Evolutionary conservation across 2,113 vertebrate genomes (phyloP), one percentile per base, ranked within the genome.

Genomic region (Verasper variegatus): DNA sequence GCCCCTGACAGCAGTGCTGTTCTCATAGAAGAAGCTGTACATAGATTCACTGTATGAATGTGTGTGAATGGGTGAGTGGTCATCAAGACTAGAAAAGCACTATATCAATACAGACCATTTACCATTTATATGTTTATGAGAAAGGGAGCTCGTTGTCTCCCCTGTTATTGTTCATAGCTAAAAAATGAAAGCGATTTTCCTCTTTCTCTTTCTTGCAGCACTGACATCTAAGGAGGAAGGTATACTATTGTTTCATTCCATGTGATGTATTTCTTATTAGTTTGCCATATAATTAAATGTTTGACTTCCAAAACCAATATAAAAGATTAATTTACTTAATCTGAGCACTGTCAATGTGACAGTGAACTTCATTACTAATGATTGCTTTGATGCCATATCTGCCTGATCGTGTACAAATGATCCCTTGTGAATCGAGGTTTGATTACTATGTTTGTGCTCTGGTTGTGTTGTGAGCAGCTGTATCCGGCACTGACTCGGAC

Each of bases 201-300:
- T 37, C 47, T 68, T 62, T 8, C 37, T 69, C 55, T 82, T 57
- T 86, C 71, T 88, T 88, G 74, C 69, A 90, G 88, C 65, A 15
- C 9, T 82, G 11, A 1, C 49, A 76, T 78, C 83, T 11, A 87
- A 84, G 52, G 78, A 83, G 24, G 72, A 88, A 74, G 86, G 86
- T 90, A 76, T 47, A 47, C 13, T 47, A 17, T 47, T 13, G 3
- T 47, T 17, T 47, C 5, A 17, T 47, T 12, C 45, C 10, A 42
- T 66, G 20, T 9, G 21, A 58, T 35, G 7, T 27, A 18, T 18
- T 71, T 52, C 4, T 23, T 71, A 23, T 40, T 20, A 55, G 11
- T 17, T 47, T 1, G 9, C 1, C 31, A 5, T 6, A 31, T 31
- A 7, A 31, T 31, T 10, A 2, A 42, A 42, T 40, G 1, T 40